Evolutionary conservation across 1,140 invertebrate genomes (phyloP).

Genomic region (Ceratitis capitata): DNA sequence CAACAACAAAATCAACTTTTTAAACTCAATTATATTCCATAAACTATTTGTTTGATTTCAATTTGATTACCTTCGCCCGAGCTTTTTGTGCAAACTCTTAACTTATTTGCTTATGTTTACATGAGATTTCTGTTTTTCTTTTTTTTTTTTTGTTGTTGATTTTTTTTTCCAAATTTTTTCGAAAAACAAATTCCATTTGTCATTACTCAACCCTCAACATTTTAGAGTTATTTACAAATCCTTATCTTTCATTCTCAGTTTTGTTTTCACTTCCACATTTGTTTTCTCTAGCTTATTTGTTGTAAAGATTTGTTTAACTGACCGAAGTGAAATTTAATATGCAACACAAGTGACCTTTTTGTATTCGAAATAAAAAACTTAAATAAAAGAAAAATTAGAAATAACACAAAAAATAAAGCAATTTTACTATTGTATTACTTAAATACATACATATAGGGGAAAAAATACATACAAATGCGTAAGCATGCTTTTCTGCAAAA

Average conservation of each 20-base stretch:
- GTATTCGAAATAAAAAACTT: neutral
- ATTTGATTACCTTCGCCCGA: neutral
- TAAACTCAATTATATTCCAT: neutral
- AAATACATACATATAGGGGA: neutral
- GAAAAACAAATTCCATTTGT: neutral
- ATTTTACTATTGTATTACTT: neutral
- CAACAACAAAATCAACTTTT: too few relatives aligned
- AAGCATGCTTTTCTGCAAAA: neutral
- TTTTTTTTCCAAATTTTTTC: neutral
- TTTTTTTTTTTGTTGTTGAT: neutral
- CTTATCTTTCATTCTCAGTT: neutral
- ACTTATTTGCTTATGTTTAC: neutral
- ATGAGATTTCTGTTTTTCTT: neutral
- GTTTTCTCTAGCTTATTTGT: neutral
- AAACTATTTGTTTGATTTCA: neutral
- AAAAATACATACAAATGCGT: neutral
- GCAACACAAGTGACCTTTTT: neutral
- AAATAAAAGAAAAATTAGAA: neutral
- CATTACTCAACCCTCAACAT: neutral
- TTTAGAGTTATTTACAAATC: neutral
- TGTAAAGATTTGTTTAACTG: neutral
- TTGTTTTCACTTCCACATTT: neutral
- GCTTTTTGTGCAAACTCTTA: neutral
- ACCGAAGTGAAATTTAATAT: constrained; percentile 8
- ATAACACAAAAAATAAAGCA: neutral